Base-by-base conservation (phyloP, 2,888 invertebrate species). In the Monopis laevigella region DNA sequence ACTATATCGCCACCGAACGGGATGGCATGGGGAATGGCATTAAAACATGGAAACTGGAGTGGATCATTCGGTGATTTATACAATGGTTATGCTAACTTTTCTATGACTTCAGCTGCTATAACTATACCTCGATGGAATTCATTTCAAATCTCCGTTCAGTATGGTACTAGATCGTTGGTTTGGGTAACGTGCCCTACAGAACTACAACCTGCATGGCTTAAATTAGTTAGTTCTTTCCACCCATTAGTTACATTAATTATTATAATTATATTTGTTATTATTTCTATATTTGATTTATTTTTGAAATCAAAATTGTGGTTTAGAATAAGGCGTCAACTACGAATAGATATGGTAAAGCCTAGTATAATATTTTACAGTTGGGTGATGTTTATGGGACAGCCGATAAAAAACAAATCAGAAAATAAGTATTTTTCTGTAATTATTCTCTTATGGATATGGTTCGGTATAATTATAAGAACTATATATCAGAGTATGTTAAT, bases 51-150 rank as follows among this genome's bases (percentile, higher is more conserved):
- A 7, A 27, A 12, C 2, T 39, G 27, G 39, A 7, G 14, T 4
- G 39, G 39, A 7, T 39, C 27, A 16, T 19, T 39, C 11, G 39
- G 39, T 10, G 27, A 39, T 27, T 10, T 39, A 7, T 14, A 39
- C 27, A n/a, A 39, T 14, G 39, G 12, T 4, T 17, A 16, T 17
- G 38, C 38, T 5, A 26, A 38, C 14, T 27, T 26, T 14, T 39
- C 39, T 13, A 26, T 39, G 26, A 16, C 27, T n/a, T 39, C 27
- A 10, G 12, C 39, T 24, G 38, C 38, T 12, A n/a, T 24, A 38
- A 13, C 24, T 3, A 7, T 26, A 6, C 8, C 11, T 7, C 14
- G 38, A 13, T 14, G n/a, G 13, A 17, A 26, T n/a, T 10, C 14
- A 6, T 38, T 38, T 24, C 38, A 38, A 14, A 26, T 26, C 6